These are phyloP conservation scores for Anabas testudineus DNA, from an alignment of 2,797 vertebrate genomes.

Conservation along the genomic window DNA sequence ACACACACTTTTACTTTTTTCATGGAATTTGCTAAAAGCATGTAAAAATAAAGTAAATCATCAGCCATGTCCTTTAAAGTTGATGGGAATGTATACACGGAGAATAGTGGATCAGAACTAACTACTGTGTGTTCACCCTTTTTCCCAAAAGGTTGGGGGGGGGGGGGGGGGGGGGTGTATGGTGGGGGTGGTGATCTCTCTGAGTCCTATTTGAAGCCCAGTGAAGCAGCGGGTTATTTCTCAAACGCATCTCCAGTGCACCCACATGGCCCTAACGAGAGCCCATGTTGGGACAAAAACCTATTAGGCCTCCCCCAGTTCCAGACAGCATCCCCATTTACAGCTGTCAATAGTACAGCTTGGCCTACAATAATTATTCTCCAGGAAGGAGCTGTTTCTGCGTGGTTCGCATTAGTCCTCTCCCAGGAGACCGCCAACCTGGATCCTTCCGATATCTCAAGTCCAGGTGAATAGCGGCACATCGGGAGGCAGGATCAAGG, in stretches of 20 bases:
- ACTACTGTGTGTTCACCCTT: constrained; percentile 40
- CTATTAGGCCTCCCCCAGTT: constrained; percentile 69
- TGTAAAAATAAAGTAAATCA: neutral
- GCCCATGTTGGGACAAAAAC: constrained; percentile 67
- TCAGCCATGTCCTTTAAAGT: neutral
- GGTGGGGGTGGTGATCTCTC: constrained; percentile 6
- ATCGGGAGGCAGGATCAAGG: constrained; percentile 72
- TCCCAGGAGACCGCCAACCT: constrained; percentile 68
- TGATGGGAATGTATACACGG: neutral
- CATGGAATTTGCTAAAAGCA: neutral
- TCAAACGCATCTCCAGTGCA: constrained; percentile 60
- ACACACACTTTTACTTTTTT: constrained; percentile 1
- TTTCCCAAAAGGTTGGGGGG: constrained; percentile 34
- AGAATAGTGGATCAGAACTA: constrained; percentile 5
- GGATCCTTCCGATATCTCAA: constrained; percentile 69
- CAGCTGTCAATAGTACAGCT: constrained; percentile 79
- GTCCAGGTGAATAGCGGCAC: constrained; percentile 61
- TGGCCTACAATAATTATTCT: constrained; percentile 76
- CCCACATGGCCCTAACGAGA: constrained; percentile 68
- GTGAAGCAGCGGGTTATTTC: constrained; percentile 58
- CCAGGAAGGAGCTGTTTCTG: constrained; percentile 62
- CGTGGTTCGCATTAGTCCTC: constrained; percentile 56
- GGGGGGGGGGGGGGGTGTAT: constrained; percentile 4
- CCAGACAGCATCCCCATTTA: constrained; percentile 74
- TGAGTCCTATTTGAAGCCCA: constrained; percentile 34